Base-by-base conservation (phyloP, 2,113 vertebrate species). In the Ptilonorhynchus violaceus region DNA sequence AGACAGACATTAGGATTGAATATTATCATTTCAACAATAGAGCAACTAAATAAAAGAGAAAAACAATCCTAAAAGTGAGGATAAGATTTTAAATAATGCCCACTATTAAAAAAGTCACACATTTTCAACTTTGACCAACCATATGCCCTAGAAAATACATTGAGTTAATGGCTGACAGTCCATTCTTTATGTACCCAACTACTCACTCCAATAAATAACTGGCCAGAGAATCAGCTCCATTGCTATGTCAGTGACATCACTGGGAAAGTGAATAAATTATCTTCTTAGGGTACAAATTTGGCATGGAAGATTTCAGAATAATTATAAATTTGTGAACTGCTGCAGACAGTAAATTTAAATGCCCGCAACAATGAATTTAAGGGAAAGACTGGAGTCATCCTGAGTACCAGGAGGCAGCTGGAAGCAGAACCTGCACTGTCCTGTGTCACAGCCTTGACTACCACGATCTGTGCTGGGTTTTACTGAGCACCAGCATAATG, bases 341-440 rank as follows among this genome's bases (percentile, higher is more conserved):
- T 94, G 30, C n/a, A 76, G 39, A 69, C 19, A 81, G n/a, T n/a
- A 86, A 78, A 93, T 66, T 63, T 53, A 75, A 63, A 78, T 16
- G 22, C 47, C 39, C 0, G 0, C 10, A 77, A 41, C 19, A 52
- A 24, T 0, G 2, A 68, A 13, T 19, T 7, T 11, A 88, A 28
- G 42, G 20, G 23, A 92, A 74, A 68, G 35, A 28, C 17, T 2
- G 0, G 10, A 6, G 19, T 44, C n/a, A 33, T 68, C 20, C 58
- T 79, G 44, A 20, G 37, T 20, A 46, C 22, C 46, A 22, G 30
- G 50, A 83, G 30, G 47, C 18, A 79, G 25, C 37, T 85, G n/a
- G 41, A 84, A 84, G 44, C 28, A 69, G 75, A 69, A 74, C 6
- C 15, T 70, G 39, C 1, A 3, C 27, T 24, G 28, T 39, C 53